Evolutionary conservation across 2,888 invertebrate genomes (phyloP), one percentile per base, ranked within the genome.

Genomic region (Apamea anceps): DNA sequence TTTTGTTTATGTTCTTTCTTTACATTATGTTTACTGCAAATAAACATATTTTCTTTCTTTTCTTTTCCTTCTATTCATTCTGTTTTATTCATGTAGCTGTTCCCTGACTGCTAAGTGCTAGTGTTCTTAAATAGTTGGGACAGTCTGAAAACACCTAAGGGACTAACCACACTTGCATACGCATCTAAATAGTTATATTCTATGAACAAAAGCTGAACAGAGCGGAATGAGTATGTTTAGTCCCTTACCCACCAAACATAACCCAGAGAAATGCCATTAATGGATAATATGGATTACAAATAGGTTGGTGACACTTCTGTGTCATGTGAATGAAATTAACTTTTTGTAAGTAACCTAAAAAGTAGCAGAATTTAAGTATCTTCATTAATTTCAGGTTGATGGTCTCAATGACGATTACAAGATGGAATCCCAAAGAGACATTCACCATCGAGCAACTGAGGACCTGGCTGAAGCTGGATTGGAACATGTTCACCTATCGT

Each of bases 381-480:
- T 32, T 28, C 0, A 32, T 70, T 60, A 4, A 63, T 85, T 87
- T 32, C 72, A 96, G 98, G 99, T 99, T 45, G 99, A 99, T 97
- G 99, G 99, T 21, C 97, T 99, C 42, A 99, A 99, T 79, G 99
- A 99, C 95, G 99, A 99, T 96, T 99, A 99, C 91, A 99, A 99
- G 97, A 99, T 99, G 98, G 99, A 99, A 97, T 99, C 99, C 37
- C 99, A 99, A 94, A 97, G 99, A 90, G 99, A 99, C 93, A 99
- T 99, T 91, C 99, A 99, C 95, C 99, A 99, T 91, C 97, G 99
- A 90, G 99, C 99, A 3, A 99, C 98, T 79, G 99, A 99, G 94
- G 99, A 99, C 94, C 97, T 99, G 80, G 97, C 98, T 51, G 99
- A 99, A 95, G 98, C 98, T 74, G 99, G 99, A 92, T 93, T 97